Percentiles rank a stretch among this genome's conserved stretches.
These are phyloP conservation scores for Cololabis saira DNA, from an alignment of 2,113 vertebrate genomes.

Conservation along the genomic window DNA sequence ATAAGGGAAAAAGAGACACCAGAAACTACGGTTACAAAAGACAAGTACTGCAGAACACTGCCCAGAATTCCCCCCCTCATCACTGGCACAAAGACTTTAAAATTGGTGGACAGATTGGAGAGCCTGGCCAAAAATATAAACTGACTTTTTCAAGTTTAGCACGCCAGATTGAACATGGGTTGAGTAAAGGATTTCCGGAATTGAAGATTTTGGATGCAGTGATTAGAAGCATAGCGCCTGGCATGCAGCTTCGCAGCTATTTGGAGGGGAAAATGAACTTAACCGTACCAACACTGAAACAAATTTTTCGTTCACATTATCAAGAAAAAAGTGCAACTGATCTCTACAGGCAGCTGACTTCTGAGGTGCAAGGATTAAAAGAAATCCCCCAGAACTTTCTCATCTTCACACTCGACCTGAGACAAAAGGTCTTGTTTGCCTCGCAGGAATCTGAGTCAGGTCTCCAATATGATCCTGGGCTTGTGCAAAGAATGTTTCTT, in stretches of 20 bases:
- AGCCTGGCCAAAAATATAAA: too few species aligned
- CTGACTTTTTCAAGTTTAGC: too few species aligned
- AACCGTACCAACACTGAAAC: neutral
- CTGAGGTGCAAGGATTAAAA: neutral
- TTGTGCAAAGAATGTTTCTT: too few species aligned
- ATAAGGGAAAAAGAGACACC: too few species aligned
- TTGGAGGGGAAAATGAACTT: too few species aligned
- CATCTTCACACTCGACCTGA: neutral
- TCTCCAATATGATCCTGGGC: too few species aligned
- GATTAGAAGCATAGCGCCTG: neutral
- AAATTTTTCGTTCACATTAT: neutral
- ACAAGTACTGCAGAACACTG: too few species aligned
- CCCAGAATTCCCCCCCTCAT: neutral
- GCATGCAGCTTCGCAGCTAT: too few species aligned
- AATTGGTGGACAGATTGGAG: too few species aligned
- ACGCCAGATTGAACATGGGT: neutral
- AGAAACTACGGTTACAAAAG: too few species aligned
- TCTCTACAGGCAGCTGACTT: neutral
- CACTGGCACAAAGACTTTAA: too few species aligned
- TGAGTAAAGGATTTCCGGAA: neutral
- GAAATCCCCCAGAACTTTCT: neutral
- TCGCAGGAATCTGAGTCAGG: too few species aligned
- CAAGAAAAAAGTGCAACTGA: conserved; percentile 2
- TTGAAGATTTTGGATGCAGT: neutral
- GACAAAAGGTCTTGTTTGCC: neutral